A percentile compares a stretch with the other conserved stretches of the same genome.
These are phyloP conservation scores for Hyposmocoma kahamanoa DNA, from an alignment of 1,140 invertebrate species.

Conservation along the genomic window DNA sequence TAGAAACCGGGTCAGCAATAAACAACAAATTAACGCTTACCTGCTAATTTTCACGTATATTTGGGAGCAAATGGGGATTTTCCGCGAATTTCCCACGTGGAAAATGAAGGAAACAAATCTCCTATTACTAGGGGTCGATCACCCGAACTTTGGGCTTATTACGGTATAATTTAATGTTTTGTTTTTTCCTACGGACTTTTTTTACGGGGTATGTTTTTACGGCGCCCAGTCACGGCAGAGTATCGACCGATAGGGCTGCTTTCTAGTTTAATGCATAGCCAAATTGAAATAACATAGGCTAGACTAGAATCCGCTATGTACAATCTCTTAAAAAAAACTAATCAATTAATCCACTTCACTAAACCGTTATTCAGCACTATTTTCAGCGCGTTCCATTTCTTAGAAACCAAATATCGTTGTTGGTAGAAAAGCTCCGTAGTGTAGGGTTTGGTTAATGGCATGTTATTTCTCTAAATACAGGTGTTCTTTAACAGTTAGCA, in stretches of 20 bases:
- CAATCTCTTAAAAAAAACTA: too few relatives aligned
- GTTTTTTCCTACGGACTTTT: conserved; percentile 52
- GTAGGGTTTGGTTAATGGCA: too few relatives aligned
- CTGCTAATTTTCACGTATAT: conserved; percentile 12
- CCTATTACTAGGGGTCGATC: conserved; percentile 47
- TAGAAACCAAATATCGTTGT: too few relatives aligned
- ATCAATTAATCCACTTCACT: too few relatives aligned
- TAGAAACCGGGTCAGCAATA: neutral
- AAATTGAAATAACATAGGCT: too few relatives aligned
- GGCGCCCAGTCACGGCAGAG: conserved; percentile 49
- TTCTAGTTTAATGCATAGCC: conserved; percentile 13
- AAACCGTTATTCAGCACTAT: too few relatives aligned
- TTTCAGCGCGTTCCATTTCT: neutral
- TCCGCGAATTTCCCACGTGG: conserved; percentile 59
- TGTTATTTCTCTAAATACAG: too few relatives aligned
- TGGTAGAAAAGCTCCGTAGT: too few relatives aligned
- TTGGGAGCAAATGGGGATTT: conserved; percentile 12
- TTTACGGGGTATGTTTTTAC: conserved; percentile 46
- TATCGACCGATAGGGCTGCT: conserved; percentile 45
- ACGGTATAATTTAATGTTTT: conserved; percentile 62
- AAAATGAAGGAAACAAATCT: conserved; percentile 40
- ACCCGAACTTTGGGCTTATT: conserved; percentile 55
- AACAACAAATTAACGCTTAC: neutral
- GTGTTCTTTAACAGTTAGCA: too few relatives aligned
- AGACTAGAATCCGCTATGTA: too few relatives aligned